Conservation (phyloP, 2,797 vertebrate species). For the Epinephelus awoara region DNA sequence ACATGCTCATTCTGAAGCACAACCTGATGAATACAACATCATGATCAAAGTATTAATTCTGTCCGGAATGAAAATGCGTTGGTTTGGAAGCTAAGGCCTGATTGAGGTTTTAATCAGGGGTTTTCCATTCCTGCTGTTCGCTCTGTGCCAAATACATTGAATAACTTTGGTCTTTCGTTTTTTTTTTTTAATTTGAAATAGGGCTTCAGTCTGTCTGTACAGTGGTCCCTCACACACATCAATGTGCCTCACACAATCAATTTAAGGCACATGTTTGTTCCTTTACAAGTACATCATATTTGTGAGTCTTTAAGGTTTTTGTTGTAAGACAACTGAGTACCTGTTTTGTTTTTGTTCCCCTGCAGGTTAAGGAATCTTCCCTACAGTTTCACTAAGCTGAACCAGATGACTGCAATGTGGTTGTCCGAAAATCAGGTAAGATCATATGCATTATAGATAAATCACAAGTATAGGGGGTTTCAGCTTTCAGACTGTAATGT, state of each 20-base stretch:
- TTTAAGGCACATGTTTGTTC: not conserved
- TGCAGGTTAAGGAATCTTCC: constrained; percentile 95
- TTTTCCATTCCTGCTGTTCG: constrained; percentile 16
- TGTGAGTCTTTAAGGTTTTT: not conserved
- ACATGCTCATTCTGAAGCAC: not conserved
- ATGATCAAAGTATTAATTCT: not conserved
- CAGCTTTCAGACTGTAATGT: not conserved
- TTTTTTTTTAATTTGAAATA: constrained; percentile 1
- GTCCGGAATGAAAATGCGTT: not conserved
- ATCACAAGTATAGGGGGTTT: not conserved
- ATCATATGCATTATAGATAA: not conserved
- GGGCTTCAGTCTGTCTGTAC: not conserved
- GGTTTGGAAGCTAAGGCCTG: not conserved
- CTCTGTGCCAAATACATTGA: constrained; percentile 19
- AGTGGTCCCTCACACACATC: too few species aligned
- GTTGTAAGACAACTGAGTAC: not conserved
- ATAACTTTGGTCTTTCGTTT: constrained; percentile 5
- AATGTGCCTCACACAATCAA: not conserved
- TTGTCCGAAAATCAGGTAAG: constrained; percentile 98
- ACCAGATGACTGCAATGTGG: constrained; percentile 98
- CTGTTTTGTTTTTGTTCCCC: constrained; percentile 23
- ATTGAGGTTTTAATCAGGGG: constrained; percentile 31
- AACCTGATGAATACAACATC: constrained; percentile 16
- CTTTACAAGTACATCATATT: not conserved
- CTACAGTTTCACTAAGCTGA: constrained; percentile 96